Base-by-base conservation (phyloP, 2,888 invertebrate genomes). In the Rhamnusium bicolor region DNA sequence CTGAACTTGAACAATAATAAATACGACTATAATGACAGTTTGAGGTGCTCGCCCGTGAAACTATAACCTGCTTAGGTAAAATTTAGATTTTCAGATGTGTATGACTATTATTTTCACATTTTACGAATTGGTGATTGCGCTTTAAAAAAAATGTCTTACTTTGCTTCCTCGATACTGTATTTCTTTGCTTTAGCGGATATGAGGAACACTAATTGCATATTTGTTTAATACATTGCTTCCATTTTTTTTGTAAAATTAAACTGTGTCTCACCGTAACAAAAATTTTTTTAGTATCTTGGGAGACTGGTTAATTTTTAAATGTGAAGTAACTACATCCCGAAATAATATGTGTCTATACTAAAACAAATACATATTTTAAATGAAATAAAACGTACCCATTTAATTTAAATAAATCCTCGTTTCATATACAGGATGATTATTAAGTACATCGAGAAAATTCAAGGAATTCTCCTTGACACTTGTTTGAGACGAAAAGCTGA, bases 21-120 rank as follows among this genome's bases (percentile, higher is more conserved):
- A 85, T 85, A 85, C 81, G 83, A 85, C 82, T 84, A 84, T 86
- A 86, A 86, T 85, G 85, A 85, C 85, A 85, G 84, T 83, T 79
- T 77, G 71, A 85, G 84, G 85, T 84, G 86, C 84, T 84, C 85
- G 81, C 77, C 83, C 85, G 81, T 85, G 81, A 84, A 84, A 84
- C 83, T 82, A 85, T 84, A 78, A 80, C 73, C 78, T 79, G 79
- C 73, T 77, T 79, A 74, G 71, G 47, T 61, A 69, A 53, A 58
- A 49, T 69, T 51, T 51, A 51, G 69, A 61, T 61, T 69, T 60
- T 61, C 32, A 69, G 29, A 29, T 18, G 61, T 32, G 49, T 49
- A 69, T 69, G 51, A 60, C 69, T 69, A 69, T 69, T 69, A 69
- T 69, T 69, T 69, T 69, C 69, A 56, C 69, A 69, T 69, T 69